These are phyloP conservation scores for Ditylenchus weischeri DNA, from an alignment of 2,888 invertebrate genomes.

Conservation along the genomic window DNA sequence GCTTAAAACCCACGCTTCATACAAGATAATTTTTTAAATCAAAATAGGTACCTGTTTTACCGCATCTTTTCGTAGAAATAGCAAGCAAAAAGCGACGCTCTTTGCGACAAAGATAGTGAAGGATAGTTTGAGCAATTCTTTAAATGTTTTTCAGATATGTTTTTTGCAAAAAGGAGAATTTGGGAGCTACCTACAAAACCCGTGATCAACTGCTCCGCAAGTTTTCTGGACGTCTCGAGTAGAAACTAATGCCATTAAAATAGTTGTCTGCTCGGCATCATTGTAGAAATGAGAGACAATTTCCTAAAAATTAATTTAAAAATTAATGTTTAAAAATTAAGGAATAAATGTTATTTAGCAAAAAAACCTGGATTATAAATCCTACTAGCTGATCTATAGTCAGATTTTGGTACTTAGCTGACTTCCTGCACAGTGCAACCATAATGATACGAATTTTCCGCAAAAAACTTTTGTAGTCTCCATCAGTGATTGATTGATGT, in stretches of 20 bases:
- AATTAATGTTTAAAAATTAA: neutral
- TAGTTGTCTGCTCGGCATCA: conserved; percentile 17
- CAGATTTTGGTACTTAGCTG: neutral
- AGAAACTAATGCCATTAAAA: conserved; percentile 21
- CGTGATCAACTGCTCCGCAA: conserved; percentile 17
- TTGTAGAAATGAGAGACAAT: conserved; percentile 21
- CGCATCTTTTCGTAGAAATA: conserved; percentile 14
- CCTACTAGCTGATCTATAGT: neutral
- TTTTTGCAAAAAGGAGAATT: neutral
- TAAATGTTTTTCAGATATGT: neutral
- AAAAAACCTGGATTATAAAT: conserved; percentile 7
- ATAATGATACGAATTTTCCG: conserved; percentile 4
- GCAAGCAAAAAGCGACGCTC: conserved; percentile 14
- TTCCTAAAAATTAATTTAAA: conserved; percentile 7
- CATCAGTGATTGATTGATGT: conserved; percentile 5
- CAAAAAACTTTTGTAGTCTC: conserved; percentile 1
- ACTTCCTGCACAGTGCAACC: neutral
- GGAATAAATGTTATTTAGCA: neutral
- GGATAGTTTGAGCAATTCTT: conserved; percentile 19
- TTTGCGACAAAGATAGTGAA: conserved; percentile 7
- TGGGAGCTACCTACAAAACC: conserved; percentile 17
- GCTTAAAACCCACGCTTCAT: conserved; percentile 18
- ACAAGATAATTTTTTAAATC: conserved; percentile 12
- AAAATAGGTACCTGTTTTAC: conserved; percentile 23
- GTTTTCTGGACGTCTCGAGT: conserved; percentile 10